phyloP scores from a whole-genome alignment of 2,888 invertebrate genomes.

The Standfussiana lucernea region DNA sequence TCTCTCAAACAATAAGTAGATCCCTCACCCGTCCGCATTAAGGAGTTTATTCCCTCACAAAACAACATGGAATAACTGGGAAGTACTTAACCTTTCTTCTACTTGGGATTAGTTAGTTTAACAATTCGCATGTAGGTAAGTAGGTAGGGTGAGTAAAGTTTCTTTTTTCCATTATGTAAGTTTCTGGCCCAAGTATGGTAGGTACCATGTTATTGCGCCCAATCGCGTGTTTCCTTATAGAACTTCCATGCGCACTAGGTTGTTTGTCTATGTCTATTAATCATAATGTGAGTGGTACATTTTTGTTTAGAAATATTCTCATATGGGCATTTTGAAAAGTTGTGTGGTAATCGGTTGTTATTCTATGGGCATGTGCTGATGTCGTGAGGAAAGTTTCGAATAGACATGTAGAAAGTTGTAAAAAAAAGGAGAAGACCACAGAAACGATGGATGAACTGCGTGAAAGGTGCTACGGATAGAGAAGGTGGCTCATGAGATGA shows the following conservation, averaged over 20 bases:
- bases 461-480: too few species aligned
- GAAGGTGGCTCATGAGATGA: too few species aligned
- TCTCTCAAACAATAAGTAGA: conserved; percentile 7
- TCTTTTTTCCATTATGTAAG: conserved; percentile 58
- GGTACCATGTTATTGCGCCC: conserved; percentile 39
- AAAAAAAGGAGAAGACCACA: too few species aligned
- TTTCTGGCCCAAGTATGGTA: conserved; percentile 56
- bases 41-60: conserved; percentile 73
- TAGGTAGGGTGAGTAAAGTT: conserved; percentile 35
- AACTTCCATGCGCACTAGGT: conserved; percentile 2
- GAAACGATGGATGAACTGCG: too few species aligned
- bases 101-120: conserved; percentile 59
- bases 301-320: background rate
- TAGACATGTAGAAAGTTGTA: too few species aligned
- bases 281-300: background rate
- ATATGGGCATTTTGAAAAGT: background rate
- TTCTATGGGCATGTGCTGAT: too few species aligned
- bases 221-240: conserved; percentile 23
- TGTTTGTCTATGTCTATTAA: conserved; percentile 18
- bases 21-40: conserved; percentile 39
- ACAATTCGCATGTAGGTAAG: conserved; percentile 36
- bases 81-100: conserved; percentile 68
- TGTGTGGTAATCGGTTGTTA: background rate
- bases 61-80: conserved; percentile 72
- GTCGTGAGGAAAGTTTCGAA: too few species aligned